Conservation (phyloP, 2,888 invertebrate species). For the Drosophila lutescens region DNA sequence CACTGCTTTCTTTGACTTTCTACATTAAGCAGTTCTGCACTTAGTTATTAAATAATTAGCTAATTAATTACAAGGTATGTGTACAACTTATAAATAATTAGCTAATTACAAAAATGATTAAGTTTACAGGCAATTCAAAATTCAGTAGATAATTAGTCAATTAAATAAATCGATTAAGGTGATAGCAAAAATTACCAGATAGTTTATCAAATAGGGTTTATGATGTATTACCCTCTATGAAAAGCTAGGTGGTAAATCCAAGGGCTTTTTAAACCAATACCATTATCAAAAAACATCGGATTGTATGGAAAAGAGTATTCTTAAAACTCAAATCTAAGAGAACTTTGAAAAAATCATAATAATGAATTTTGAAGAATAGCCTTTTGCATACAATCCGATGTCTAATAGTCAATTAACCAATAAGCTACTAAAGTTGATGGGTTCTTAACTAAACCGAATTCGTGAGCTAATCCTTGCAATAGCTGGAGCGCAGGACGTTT, state of each 20-base stretch:
- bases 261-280: background rate
- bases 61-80: background rate
- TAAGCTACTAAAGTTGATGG: background rate
- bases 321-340: no score
- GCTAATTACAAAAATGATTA: background rate
- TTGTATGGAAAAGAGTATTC: no score
- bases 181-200: background rate
- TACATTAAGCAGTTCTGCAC: background rate
- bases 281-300: background rate
- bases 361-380: no score
- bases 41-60: constrained; percentile 1
- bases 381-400: no score
- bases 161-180: background rate
- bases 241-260: background rate
- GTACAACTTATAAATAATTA: background rate
- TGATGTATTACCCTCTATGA: background rate
- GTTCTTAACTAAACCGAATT: background rate
- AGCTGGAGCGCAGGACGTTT: constrained; percentile 78
- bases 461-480: constrained; percentile 66
- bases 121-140: background rate
- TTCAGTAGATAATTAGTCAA: constrained; percentile 1
- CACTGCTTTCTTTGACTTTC: constrained; percentile 1
- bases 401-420: no score
- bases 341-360: no score
- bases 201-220: background rate